A percentile compares a stretch with the other conserved stretches of the same genome.
phyloP scores from a whole-genome alignment of 1,140 invertebrate species.

The Drosophila serrata region DNA sequence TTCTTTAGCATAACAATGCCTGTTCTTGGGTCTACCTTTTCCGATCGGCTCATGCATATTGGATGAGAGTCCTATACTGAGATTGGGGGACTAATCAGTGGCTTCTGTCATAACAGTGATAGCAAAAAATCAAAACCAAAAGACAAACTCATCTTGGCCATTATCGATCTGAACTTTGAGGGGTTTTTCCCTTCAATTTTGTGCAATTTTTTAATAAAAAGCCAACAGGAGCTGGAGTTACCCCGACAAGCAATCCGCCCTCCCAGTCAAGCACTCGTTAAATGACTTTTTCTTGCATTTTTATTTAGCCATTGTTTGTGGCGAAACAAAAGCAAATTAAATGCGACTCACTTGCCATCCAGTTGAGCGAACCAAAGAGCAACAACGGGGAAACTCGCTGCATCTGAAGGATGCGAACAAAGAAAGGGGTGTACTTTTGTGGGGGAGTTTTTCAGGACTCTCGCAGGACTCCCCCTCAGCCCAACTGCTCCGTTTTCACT shows the following conservation, averaged over 20 bases:
- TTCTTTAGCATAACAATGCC: constrained; percentile 77
- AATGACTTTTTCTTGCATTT: constrained; percentile 75
- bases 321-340: constrained; percentile 80
- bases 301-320: constrained; percentile 65
- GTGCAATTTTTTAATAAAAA: constrained; percentile 57
- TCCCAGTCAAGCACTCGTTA: constrained; percentile 60
- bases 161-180: constrained; percentile 46
- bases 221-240: constrained; percentile 17
- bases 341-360: constrained; percentile 81
- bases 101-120: constrained; percentile 76
- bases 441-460: constrained; percentile 24
- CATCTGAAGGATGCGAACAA: constrained; percentile 36
- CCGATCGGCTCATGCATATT: constrained; percentile 74
- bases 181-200: constrained; percentile 40
- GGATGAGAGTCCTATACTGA: constrained; percentile 53
- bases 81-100: constrained; percentile 59
- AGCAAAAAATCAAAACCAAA: constrained; percentile 51
- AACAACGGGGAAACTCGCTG: constrained; percentile 46
- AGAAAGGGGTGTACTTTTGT: constrained; percentile 23
- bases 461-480: neutral
- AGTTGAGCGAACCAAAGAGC: constrained; percentile 72
- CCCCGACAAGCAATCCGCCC: constrained; percentile 2
- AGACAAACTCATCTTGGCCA: constrained; percentile 27
- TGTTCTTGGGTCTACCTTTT: constrained; percentile 60
- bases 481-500: constrained; percentile 1